Percentiles rank a stretch among this genome's conserved stretches.
Conservation (phyloP, 2,797 vertebrate genomes). For the Sebastes umbrosus region DNA sequence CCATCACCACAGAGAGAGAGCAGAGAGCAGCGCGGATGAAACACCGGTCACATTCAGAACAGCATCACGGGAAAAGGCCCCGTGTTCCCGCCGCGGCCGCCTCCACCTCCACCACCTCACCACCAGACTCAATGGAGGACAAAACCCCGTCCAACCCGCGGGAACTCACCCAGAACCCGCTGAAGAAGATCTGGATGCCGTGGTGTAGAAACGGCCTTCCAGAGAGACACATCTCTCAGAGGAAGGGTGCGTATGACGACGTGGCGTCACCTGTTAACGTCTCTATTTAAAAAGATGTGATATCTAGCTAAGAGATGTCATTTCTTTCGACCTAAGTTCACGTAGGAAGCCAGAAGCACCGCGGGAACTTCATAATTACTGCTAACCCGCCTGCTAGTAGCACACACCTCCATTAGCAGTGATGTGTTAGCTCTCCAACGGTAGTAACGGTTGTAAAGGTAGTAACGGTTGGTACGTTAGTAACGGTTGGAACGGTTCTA, state of each 20-base stretch:
- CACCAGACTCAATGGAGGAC: constrained; percentile 65
- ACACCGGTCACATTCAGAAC: constrained; percentile 62
- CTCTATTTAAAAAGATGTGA: too few relatives aligned
- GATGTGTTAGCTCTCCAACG: neutral
- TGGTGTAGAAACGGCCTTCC: constrained; percentile 90
- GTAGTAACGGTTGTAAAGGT: neutral
- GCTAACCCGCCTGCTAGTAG: neutral
- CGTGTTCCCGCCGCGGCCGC: constrained; percentile 38
- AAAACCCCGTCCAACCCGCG: constrained; percentile 68
- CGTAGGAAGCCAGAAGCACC: neutral
- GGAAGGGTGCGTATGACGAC: constrained; percentile 85
- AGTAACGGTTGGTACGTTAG: too few relatives aligned
- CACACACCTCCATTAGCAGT: neutral
- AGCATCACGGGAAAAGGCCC: constrained; percentile 62
- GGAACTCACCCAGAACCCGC: constrained; percentile 92
- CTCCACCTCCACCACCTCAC: neutral
- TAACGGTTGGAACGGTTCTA: too few relatives aligned
- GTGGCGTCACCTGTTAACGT: neutral
- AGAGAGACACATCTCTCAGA: constrained; percentile 87
- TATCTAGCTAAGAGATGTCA: too few relatives aligned
- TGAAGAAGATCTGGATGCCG: constrained; percentile 96
- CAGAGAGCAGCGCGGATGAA: constrained; percentile 57
- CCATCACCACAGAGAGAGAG: constrained; percentile 17
- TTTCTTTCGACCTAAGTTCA: neutral
- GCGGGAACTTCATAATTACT: neutral